Base-by-base conservation (phyloP, 92 coral and sea anemone genomes). In the Umimayanthus kanabou region DNA sequence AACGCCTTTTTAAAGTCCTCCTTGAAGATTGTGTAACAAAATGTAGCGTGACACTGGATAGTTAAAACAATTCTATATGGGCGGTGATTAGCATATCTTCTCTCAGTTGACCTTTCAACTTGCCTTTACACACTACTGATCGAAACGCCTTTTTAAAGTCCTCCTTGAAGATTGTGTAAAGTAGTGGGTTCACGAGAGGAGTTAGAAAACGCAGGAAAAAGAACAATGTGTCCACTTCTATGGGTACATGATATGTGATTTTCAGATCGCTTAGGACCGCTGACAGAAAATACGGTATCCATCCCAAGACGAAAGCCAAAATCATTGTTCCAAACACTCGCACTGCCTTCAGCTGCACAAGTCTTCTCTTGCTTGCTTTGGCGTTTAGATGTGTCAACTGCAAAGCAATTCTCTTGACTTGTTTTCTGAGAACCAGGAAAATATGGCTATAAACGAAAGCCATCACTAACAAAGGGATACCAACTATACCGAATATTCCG, bases 1-100 rank as follows among this genome's bases (percentile, higher is more conserved):
- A 90, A 58, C 28, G 94, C 96, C 80, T 90, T 87, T 73, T 89
- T 94, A 77, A 94, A 94, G 79, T 94, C 98, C 85, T 91, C 93
- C 65, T 94, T 94, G 15, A 94, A 90, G 73, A 93, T 85, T 5
- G 98, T 91, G 45, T 94, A 94, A 37, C n/a, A n/a, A n/a, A n/a
- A n/a, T n/a, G n/a, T n/a, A n/a, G n/a, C n/a, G n/a, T n/a, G n/a
- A n/a, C 39, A 28, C 5, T 26, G 11, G 18, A 28, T 23, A 78
- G 1, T 39, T 39, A 80, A 6, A 29, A 20, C 84, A 58, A 20
- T 33, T 7, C 73, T 33, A 80, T 58, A n/a, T 37, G 72, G 15
- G 37, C 37, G 2, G 72, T 33, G 26, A 57, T n/a, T 55, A 80
- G 16, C 39, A 20, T 58, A 33, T 55, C 73, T 53, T 53, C 45